Base-by-base conservation (phyloP, 2,113 vertebrate genomes). In the Nibea coibor region DNA sequence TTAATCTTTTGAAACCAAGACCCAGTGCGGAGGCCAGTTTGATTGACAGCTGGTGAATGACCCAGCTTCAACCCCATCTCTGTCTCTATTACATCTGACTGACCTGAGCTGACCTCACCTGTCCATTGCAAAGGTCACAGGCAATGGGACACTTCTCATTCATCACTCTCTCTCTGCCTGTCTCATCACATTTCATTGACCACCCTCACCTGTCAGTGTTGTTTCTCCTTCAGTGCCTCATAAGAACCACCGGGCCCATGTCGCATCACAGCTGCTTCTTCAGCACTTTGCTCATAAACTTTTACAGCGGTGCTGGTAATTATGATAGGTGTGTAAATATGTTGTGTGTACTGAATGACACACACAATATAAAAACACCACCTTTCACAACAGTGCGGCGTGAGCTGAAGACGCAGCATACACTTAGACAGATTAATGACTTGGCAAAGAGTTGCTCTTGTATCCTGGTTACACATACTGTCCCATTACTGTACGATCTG, bases 71-170 rank as follows among this genome's bases (percentile, higher is more conserved):
- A 68, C 78, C 65, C 58, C 65, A 39, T 64, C 63, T 72, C 69
- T 42, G 64, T 87, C 72, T 89, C 81, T 22, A 14, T 90, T 83
- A 76, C 83, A 76, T 53, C 83, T 47, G 31, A 66, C 43, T 72
- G 59, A 83, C 83, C 78, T 77, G 57, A 68, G 7, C 56, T 70
- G 72, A 81, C 87, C 76, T 83, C 68, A 57, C 73, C 39, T 77
- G 53, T 59, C 58, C 24, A 8, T 22, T 53, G 1, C 43, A 68
- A 19, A 48, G 72, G 75, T 76, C 42, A 72, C 59, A 75, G 11
- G 45, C 58, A 77, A 54, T 56, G 12, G 4, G 57, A 42, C 28
- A 24, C 66, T 16, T 31, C 14, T 64, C 65, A 14, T 45, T 67
- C 50, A 22, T 56, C 63, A 16, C 59, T 51, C 20, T 26, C 22